These are phyloP conservation scores for Zhengitettix transpicula DNA, from an alignment of 2,888 invertebrate species.

Conservation along the genomic window DNA sequence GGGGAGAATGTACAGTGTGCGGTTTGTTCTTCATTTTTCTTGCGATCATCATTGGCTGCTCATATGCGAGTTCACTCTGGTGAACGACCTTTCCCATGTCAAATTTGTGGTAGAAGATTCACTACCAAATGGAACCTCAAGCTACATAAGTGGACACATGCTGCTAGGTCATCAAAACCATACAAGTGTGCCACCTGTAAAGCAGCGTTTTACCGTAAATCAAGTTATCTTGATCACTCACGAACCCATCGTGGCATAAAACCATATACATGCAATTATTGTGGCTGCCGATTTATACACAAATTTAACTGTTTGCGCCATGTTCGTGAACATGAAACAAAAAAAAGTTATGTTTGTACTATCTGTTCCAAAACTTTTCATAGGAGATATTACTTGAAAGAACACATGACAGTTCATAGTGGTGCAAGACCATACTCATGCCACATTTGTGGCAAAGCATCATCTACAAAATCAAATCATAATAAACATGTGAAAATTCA, in stretches of 20 bases:
- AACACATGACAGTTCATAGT: conserved; percentile 73
- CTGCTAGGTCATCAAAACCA: conserved; percentile 65
- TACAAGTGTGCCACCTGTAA: conserved; percentile 71
- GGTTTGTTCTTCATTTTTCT: conserved; percentile 59
- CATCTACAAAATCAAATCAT: conserved; percentile 79
- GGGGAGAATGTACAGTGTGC: conserved; percentile 57
- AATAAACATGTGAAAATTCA: conserved; percentile 82
- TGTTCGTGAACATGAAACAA: conserved; percentile 66
- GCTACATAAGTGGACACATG: conserved; percentile 78
- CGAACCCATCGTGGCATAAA: conserved; percentile 69
- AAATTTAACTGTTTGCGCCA: conserved; percentile 80
- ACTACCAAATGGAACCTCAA: conserved; percentile 83
- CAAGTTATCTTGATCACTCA: conserved; percentile 69
- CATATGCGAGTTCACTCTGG: conserved; percentile 67
- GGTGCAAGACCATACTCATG: conserved; percentile 69
- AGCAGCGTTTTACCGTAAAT: conserved; percentile 66
- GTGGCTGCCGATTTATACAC: conserved; percentile 74
- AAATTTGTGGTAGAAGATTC: conserved; percentile 70
- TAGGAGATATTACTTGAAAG: conserved; percentile 71
- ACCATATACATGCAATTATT: conserved; percentile 78
- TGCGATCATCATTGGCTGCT: conserved; percentile 60
- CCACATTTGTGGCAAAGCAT: conserved; percentile 77
- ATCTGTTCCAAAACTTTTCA: conserved; percentile 73
- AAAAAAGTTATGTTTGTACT: conserved; percentile 58
- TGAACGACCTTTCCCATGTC: conserved; percentile 58